These are phyloP conservation scores for Sarcophaga variegata DNA, from an alignment of 2,888 invertebrate genomes.

Conservation along the genomic window DNA sequence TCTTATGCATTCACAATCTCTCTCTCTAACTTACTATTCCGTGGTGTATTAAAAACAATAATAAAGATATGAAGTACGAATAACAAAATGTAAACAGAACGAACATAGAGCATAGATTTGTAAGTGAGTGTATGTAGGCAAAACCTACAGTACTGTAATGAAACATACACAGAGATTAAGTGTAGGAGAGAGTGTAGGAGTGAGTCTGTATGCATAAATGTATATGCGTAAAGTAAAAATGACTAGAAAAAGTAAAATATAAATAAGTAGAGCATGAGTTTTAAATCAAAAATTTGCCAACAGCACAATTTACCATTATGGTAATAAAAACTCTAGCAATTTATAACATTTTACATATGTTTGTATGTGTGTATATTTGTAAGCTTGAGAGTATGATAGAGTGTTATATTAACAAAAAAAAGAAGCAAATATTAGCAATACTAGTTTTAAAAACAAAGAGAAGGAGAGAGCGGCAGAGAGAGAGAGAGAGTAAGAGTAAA, in stretches of 20 bases:
- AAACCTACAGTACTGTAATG: not conserved
- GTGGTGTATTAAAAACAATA: slow-evolving; percentile 22
- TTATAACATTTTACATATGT: not conserved
- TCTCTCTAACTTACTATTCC: not conserved
- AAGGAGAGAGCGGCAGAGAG: not conserved
- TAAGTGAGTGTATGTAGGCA: no score
- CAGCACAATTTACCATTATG: slow-evolving; percentile 66
- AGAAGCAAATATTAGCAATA: slow-evolving; percentile 10
- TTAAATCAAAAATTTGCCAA: slow-evolving; percentile 64
- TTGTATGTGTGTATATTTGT: not conserved
- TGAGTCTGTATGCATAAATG: not conserved
- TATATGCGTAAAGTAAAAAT: not conserved
- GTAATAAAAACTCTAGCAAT: slow-evolving; percentile 44
- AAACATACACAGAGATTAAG: slow-evolving; percentile 16
- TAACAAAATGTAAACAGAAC: not conserved
- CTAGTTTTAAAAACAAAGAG: not conserved
- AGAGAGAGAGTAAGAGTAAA: slow-evolving; percentile 41
- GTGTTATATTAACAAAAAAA: slow-evolving; percentile 1
- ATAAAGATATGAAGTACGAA: slow-evolving; percentile 39
- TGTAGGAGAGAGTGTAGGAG: not conserved
- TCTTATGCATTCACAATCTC: slow-evolving; percentile 5
- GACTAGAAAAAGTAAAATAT: slow-evolving; percentile 34
- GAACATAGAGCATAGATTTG: no score
- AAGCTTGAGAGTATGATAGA: not conserved
- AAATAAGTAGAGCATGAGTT: slow-evolving; percentile 64